Base-by-base conservation (phyloP, 2,113 vertebrate species). In the Asarcornis scutulata region DNA sequence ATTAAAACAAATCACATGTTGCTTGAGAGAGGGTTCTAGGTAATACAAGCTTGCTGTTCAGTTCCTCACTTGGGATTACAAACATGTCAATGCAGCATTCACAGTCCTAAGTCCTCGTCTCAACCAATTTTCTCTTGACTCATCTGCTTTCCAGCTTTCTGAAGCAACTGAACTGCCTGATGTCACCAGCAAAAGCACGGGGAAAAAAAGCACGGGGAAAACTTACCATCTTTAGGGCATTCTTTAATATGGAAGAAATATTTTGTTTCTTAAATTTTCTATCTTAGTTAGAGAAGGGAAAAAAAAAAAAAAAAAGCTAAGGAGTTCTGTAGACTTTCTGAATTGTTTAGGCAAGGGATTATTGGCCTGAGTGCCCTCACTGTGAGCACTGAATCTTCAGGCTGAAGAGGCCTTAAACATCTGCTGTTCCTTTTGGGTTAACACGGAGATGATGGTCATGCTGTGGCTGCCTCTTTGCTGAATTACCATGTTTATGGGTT, bases 371-470 rank as follows among this genome's bases (percentile, higher is more conserved):
- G 23, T 17, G 38, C 64, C 81, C 75, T 79, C 36, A 50, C 0
- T 25, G 66, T 63, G 26, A 15, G 42, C 3, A 8, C n/a, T 31
- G 74, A 58, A 15, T 13, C 42, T 25, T 27, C 18, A 63, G 27
- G 36, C 48, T 0, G 1, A 59, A 44, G 44, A 62, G 40, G 17
- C 67, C 20, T n/a, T 63, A 7, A 77, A 25, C 31, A 13, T 23
- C 44, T 60, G 58, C 60, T 38, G 20, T 20, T 69, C 69, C 29
- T 11, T 68, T 4, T 25, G 66, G 22, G n/a, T 22, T 58, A 21
- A 6, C 0, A 8, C 26, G 9, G 2, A 2, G 26, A 2, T 1
- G 32, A 10, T 16, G 11, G 66, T 32, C 4, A 1, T 40, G 29
- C 36, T 11, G 34, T 12, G 31, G 82, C 87, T 82, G 60, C 52